Percentiles rank a stretch among this genome's conserved stretches.
phyloP scores from a whole-genome alignment of 2,797 vertebrate genomes.

The Sarcoramphus papa region DNA sequence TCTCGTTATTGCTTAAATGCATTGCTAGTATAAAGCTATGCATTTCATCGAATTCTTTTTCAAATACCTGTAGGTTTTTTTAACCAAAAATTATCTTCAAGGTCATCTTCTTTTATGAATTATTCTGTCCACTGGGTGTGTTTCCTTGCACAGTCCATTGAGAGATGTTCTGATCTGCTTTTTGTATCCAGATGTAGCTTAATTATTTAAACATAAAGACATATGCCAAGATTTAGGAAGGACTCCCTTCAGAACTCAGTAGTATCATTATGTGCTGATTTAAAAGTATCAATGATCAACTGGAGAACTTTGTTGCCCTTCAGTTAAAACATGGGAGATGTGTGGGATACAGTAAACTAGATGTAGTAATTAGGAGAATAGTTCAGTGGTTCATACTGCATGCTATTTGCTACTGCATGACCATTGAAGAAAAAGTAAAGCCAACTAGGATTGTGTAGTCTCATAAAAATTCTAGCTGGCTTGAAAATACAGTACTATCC shows the following conservation, averaged over 20 bases:
- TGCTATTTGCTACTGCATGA: constrained; percentile 48
- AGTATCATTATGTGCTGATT: constrained; percentile 67
- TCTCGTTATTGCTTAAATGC: constrained; percentile 67
- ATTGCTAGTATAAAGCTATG: constrained; percentile 54
- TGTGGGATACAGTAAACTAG: constrained; percentile 54
- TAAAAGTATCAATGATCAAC: constrained; percentile 67
- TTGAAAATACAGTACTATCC: constrained; percentile 48
- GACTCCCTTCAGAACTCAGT: constrained; percentile 65
- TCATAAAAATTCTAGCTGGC: constrained; percentile 66
- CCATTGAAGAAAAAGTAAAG: constrained; percentile 56
- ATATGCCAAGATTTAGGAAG: constrained; percentile 70
- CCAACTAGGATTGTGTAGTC: constrained; percentile 46
- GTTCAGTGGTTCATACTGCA: constrained; percentile 54
- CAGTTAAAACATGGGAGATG: constrained; percentile 58
- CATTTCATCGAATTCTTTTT: constrained; percentile 61
- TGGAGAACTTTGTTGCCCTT: constrained; percentile 69
- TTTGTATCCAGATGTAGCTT: constrained; percentile 68
- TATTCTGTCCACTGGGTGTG: constrained; percentile 32
- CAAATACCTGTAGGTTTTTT: constrained; percentile 58
- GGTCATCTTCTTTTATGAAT: constrained; percentile 2
- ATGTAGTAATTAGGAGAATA: constrained; percentile 59
- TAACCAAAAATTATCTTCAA: constrained; percentile 52
- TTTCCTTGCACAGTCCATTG: constrained; percentile 43
- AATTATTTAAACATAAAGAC: constrained; percentile 72
- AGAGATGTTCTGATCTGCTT: constrained; percentile 59